Conservation (phyloP, 1,140 invertebrate genomes). For the Drosophila athabasca region DNA sequence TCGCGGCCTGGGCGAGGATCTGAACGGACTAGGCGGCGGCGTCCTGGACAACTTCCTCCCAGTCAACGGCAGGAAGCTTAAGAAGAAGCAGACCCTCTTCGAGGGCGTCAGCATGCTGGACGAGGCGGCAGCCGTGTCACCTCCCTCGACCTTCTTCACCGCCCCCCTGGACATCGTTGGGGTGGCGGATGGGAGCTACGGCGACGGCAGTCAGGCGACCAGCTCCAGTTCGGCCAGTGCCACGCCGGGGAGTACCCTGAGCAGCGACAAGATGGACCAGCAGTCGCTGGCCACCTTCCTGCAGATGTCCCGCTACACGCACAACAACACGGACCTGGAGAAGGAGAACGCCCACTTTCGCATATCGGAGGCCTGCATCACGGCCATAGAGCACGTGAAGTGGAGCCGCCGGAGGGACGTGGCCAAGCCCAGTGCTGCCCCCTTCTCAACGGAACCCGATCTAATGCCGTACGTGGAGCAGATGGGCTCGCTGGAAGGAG, state of each 20-base stretch:
- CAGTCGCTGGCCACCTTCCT: conserved; percentile 91
- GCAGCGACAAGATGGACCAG: conserved; percentile 85
- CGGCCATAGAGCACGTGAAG: conserved; percentile 90
- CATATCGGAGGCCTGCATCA: conserved; percentile 93
- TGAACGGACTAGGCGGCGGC: conserved; percentile 13
- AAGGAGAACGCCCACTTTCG: conserved; percentile 94
- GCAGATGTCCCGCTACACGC: conserved; percentile 88
- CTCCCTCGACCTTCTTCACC: no score
- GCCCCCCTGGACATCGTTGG: conserved; percentile 18
- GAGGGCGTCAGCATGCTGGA: conserved; percentile 84
- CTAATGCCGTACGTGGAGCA: conserved; percentile 48
- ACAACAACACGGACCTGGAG: conserved; percentile 90
- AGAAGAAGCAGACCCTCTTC: conserved; percentile 87
- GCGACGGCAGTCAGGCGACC: conserved; percentile 28
- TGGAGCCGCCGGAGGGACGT: conserved; percentile 61
- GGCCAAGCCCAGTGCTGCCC: conserved; percentile 16
- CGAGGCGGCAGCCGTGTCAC: conserved; percentile 83
- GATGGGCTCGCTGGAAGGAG: conserved; percentile 17
- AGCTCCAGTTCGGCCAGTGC: conserved; percentile 58
- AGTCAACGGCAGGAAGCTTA: conserved; percentile 85
- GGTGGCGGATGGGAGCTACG: conserved; percentile 39
- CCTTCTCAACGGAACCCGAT: conserved; percentile 22
- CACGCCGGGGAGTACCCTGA: conserved; percentile 24
- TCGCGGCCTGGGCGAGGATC: conserved; percentile 32
- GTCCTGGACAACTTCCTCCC: conserved; percentile 74